Base-by-base conservation (phyloP, 2,888 invertebrate genomes). In the Dicranocentrus wangi region DNA sequence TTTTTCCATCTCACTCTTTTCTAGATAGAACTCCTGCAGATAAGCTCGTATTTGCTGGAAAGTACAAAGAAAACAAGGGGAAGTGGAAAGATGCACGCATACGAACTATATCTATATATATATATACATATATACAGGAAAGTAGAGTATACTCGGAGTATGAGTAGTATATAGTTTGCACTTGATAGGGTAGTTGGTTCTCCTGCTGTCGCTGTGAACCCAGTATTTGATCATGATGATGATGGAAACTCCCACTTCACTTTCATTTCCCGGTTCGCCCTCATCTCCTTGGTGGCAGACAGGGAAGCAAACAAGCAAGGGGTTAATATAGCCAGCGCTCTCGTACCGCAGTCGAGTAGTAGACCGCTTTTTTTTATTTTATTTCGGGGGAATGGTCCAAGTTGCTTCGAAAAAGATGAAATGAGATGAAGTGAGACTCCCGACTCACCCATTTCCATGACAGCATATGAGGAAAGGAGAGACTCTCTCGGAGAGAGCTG, bases 211-310 rank as follows among this genome's bases (percentile, higher is more conserved):
- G 65, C 55, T 73, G 58, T 47, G 68, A 76, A 68, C 68, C 43
- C 25, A 55, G 76, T 76, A 60, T 66, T 76, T 68, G 58, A 76
- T 75, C 66, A 66, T 68, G 76, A 58, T 66, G 76, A 68, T 68
- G 76, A 68, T 76, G 76, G 76, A 76, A 76, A 76, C 76, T 76
- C 76, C 76, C 76, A 76, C 76, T 76, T 76, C 76, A 76, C 76
- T 76, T 76, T 76, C 76, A 76, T 76, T 76, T 68, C 68, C 68
- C 76, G 66, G 66, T 43, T 68, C 47, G 21, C 53, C 65, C 53
- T 73, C 65, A 42, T 65, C 65, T 65, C 55, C 53, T 72, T 72
- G 61, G 53, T 51, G 63, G 63, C 51, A 72, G 51, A 39, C 27
- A 61, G 19, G 25, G 42, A 53, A 28, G 27, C 32, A 32, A 69